Evolutionary conservation across 1,140 invertebrate genomes (phyloP).

Genomic region (Philopotamus ludificatus): DNA sequence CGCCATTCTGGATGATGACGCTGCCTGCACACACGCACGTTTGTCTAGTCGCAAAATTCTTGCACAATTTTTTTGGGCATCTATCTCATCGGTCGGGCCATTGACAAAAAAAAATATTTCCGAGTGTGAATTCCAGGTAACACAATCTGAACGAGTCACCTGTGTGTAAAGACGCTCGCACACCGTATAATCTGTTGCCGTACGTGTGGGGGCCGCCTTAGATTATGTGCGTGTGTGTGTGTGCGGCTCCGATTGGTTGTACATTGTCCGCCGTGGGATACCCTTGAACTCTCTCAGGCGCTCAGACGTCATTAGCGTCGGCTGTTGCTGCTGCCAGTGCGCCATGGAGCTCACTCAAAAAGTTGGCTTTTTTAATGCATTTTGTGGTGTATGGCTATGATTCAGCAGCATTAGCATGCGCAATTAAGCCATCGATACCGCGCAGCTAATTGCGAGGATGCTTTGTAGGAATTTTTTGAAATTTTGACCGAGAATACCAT

Average conservation of each 20-base stretch:
- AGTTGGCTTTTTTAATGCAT: too few species aligned
- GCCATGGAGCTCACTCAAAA: too few species aligned
- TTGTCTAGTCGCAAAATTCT: not conserved
- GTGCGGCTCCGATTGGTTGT: slow-evolving; percentile 5
- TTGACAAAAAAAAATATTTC: not conserved
- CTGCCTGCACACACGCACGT: not conserved
- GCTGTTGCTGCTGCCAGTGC: too few species aligned
- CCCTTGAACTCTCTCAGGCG: slow-evolving; percentile 22
- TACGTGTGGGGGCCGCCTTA: not conserved
- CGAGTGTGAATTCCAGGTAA: not conserved
- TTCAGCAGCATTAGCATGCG: too few species aligned
- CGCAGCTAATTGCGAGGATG: too few species aligned
- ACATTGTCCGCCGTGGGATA: slow-evolving; percentile 29
- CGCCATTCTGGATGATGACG: not conserved
- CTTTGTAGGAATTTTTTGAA: too few species aligned
- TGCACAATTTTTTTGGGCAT: not conserved
- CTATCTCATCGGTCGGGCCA: not conserved
- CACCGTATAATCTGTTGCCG: too few species aligned
- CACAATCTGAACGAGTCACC: not conserved
- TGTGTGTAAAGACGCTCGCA: not conserved
- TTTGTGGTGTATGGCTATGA: too few species aligned
- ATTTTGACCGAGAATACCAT: too few species aligned
- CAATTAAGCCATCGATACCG: too few species aligned
- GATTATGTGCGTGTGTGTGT: not conserved
- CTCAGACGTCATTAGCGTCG: too few species aligned